Evolutionary conservation across 2,113 vertebrate genomes (phyloP).

Genomic region (Pagrus major): DNA sequence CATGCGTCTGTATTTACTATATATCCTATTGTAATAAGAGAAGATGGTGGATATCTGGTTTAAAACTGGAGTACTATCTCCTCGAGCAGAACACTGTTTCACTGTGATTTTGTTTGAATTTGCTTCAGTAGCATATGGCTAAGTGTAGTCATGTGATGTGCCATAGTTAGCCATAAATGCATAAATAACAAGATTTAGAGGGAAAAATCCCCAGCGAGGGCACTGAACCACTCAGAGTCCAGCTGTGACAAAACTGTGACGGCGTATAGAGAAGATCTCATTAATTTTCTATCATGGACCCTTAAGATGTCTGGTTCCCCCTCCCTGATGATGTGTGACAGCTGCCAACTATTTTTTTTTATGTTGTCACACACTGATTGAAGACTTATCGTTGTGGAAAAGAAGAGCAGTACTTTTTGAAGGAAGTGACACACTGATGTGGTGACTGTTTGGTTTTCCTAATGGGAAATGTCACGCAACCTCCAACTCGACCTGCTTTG

Average conservation of each 20-base stretch:
- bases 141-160: background rate
- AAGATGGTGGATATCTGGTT: background rate
- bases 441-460: background rate
- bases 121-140: conserved; percentile 16
- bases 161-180: conserved; percentile 29
- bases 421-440: conserved; percentile 21
- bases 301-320: conserved; percentile 47
- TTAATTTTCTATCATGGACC: conserved; percentile 67
- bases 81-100: background rate
- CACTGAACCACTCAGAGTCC: conserved; percentile 54
- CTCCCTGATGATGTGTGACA: conserved; percentile 67
- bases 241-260: conserved; percentile 60
- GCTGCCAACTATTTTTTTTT: conserved; percentile 63
- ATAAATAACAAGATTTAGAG: conserved; percentile 54
- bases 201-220: conserved; percentile 19
- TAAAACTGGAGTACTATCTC: conserved; percentile 18
- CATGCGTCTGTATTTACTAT: conserved; percentile 19
- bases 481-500: background rate
- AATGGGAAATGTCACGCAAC: background rate
- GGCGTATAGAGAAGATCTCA: conserved; percentile 57
- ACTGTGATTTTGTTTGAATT: conserved; percentile 4
- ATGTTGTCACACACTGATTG: conserved; percentile 58
- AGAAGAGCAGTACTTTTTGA: conserved; percentile 1
- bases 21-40: background rate
- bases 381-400: conserved; percentile 48